Evolutionary conservation across 1,140 invertebrate genomes (phyloP), one percentile per base, ranked within the genome.

Genomic region (Zaprionus vittiger): DNA sequence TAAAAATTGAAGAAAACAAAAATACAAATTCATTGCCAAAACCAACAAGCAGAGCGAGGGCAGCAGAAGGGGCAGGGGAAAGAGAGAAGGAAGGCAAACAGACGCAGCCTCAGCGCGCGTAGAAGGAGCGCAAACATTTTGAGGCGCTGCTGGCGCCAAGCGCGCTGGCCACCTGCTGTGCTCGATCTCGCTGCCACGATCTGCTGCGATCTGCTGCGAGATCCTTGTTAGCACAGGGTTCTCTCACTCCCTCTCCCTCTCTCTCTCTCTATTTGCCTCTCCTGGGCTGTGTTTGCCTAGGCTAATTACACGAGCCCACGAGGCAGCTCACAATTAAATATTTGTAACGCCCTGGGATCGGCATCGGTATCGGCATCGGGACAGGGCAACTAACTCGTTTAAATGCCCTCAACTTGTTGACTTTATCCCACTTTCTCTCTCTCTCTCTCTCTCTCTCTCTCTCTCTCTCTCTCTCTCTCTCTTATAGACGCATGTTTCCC

Each of bases 401-500:
- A 66, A 41, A 37, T 56, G 26, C 52, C 37, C 54, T 59, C 34
- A 38, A 52, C 44, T 59, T 77, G 69, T 78, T 78, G 54, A 59
- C 72, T 78, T 24, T 77, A 73, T 73, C 52, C 66, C 9, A 54
- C 47, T 38, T 55, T 24, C 4, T 38, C 41, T 95, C 38, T 17
- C 60, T 26, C 6, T 38, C 41, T 95, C 38, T 20, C 60, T 26
- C 7, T 44, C 38, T 28, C 9, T 12, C n/a, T 26, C 6, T 38
- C 41, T 95, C 38, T 20, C 60, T 26, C 7, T 44, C 38, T 28
- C 9, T 12, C n/a, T 26, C 37, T 67, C 24, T 7, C 37, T 73
- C 87, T 79, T 83, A 4, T 94, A 99, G 98, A 90, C 95, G 97
- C 15, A 97, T 98, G 96, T 98, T 98, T 86, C 97, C 97, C 2